Conservation (phyloP, 2,113 vertebrate species). For the Athene cunicularia region DNA sequence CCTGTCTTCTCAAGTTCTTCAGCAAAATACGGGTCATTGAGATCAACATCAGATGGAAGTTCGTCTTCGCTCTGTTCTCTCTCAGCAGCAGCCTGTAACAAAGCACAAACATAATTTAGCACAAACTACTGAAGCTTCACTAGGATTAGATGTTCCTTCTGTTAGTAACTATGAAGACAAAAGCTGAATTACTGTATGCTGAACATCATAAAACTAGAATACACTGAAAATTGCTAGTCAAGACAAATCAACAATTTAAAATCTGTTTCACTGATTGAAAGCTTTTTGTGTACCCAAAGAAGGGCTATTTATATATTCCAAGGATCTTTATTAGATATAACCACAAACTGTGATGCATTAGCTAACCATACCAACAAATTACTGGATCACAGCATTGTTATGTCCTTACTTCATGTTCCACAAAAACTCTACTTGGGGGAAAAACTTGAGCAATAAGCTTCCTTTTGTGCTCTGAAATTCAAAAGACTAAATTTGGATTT, state of each 20-base stretch:
- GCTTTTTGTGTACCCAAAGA: neutral
- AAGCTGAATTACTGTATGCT: neutral
- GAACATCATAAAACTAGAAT: neutral
- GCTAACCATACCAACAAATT: neutral
- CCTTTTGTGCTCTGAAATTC: neutral
- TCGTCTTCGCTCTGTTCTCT: slow-evolving; percentile 81
- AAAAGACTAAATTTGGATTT: neutral
- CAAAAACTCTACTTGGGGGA: neutral
- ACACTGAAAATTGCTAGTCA: neutral
- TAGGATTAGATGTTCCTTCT: neutral
- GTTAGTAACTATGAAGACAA: neutral
- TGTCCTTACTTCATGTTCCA: neutral
- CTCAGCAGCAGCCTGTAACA: slow-evolving; percentile 68
- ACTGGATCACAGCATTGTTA: neutral
- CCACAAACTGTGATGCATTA: neutral
- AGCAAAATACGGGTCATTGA: slow-evolving; percentile 89
- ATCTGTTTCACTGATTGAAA: neutral
- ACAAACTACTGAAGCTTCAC: neutral
- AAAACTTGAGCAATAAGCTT: neutral
- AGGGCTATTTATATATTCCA: neutral
- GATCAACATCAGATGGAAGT: slow-evolving; percentile 87
- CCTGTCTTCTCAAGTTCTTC: slow-evolving; percentile 84
- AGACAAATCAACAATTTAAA: neutral
- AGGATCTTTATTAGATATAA: neutral
- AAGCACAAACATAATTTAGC: neutral